Evolutionary conservation across 2,888 invertebrate genomes (phyloP).

Genomic region (Blomia tropicalis): DNA sequence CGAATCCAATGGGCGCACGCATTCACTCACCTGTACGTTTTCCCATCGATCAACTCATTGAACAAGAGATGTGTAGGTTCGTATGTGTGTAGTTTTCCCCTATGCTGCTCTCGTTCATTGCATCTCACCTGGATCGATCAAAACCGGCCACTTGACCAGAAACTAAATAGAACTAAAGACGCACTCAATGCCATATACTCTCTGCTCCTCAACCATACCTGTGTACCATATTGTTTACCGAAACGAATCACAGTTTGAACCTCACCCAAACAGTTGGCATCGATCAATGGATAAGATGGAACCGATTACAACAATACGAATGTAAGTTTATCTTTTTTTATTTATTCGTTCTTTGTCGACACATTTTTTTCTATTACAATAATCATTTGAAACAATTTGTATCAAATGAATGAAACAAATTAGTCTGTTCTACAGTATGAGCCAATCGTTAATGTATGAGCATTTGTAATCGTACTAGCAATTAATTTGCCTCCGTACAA

Average conservation of each 20-base stretch:
- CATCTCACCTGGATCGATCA: not conserved
- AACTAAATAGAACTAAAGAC: not conserved
- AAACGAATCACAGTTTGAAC: not conserved
- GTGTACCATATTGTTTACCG: not conserved
- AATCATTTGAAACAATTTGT: too few species aligned
- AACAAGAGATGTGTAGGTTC: not conserved
- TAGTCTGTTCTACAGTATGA: too few species aligned
- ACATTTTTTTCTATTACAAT: too few species aligned
- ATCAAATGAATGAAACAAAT: too few species aligned
- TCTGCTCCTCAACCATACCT: not conserved
- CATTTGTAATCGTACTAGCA: too few species aligned
- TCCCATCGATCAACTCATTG: conserved; percentile 5
- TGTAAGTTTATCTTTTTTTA: not conserved
- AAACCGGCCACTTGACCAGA: conserved; percentile 1
- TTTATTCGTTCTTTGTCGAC: not conserved
- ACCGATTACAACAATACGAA: too few species aligned
- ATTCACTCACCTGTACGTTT: conserved; percentile 6
- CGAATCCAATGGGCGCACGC: conserved; percentile 8
- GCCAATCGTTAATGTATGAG: too few species aligned
- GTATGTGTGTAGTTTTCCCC: not conserved
- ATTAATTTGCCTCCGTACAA: too few species aligned
- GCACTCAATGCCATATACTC: not conserved
- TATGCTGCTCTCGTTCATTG: not conserved
- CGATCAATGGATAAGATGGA: too few species aligned
- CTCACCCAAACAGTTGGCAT: too few species aligned